phyloP scores from a whole-genome alignment of 1,140 invertebrate genomes.

The Lethocerus indicus region DNA sequence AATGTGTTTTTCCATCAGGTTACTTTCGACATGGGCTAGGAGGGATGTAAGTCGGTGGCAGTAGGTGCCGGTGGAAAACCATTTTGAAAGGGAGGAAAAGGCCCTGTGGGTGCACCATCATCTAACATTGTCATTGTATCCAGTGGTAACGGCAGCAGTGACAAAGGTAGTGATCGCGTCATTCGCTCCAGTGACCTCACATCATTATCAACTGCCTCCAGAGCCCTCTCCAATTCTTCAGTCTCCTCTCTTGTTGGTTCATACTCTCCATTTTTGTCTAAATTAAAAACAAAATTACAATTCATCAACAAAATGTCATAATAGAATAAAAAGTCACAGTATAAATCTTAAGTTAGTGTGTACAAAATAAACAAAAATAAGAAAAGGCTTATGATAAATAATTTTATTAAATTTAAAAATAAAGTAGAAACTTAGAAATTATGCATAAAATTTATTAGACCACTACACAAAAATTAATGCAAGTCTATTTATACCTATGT shows the following conservation, averaged over 20 bases:
- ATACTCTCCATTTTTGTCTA: constrained; percentile 48
- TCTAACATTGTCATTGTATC: constrained; percentile 14
- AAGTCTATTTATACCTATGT: too few relatives aligned
- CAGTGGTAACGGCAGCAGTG: constrained; percentile 10
- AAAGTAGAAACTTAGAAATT: too few relatives aligned
- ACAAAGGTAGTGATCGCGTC: constrained; percentile 9
- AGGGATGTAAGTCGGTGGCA: too few relatives aligned
- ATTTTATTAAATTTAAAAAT: not conserved
- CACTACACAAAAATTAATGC: too few relatives aligned
- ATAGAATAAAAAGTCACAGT: not conserved
- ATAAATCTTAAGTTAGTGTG: not conserved
- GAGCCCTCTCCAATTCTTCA: constrained; percentile 63
- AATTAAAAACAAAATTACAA: not conserved
- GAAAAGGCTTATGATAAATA: not conserved
- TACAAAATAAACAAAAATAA: not conserved
- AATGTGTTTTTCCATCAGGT: too few relatives aligned
- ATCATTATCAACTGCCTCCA: constrained; percentile 64
- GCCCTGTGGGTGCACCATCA: not conserved
- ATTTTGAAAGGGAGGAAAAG: constrained; percentile 10
- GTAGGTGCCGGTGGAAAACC: constrained; percentile 9
- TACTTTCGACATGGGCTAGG: too few relatives aligned
- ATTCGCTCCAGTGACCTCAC: constrained; percentile 38
- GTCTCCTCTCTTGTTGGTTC: constrained; percentile 59
- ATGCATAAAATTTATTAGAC: too few relatives aligned
- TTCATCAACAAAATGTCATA: not conserved